phyloP scores from a whole-genome alignment of 2,888 invertebrate genomes.

The Drosophila neonasuta region DNA sequence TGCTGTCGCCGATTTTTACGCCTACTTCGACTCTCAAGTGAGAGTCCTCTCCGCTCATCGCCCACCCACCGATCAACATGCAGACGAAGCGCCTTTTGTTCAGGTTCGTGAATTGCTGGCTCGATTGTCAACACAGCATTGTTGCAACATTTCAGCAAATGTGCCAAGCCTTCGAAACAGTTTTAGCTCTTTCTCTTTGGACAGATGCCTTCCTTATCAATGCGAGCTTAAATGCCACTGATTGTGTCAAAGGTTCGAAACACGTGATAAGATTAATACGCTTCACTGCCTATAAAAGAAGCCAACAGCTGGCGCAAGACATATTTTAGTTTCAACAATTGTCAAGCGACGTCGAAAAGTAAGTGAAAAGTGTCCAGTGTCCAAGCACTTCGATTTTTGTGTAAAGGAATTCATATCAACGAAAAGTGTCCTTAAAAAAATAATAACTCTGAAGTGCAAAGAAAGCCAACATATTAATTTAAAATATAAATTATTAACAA shows the following conservation, averaged over 20 bases:
- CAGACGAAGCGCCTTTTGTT: slow-evolving; percentile 61
- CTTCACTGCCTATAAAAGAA: slow-evolving; percentile 54
- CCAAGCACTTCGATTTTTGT: neutral
- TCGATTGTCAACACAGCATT: slow-evolving; percentile 32
- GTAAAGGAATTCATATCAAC: neutral
- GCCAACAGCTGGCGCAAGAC: slow-evolving; percentile 17
- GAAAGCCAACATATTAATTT: too few species aligned
- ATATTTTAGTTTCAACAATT: slow-evolving; percentile 53
- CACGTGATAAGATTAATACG: slow-evolving; percentile 45
- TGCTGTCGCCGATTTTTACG: slow-evolving; percentile 59
- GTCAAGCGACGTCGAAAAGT: slow-evolving; percentile 43
- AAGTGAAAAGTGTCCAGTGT: slow-evolving; percentile 32
- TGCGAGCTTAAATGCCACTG: slow-evolving; percentile 42
- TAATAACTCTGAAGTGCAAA: too few species aligned
- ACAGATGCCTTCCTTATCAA: slow-evolving; percentile 56
- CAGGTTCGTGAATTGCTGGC: slow-evolving; percentile 31
- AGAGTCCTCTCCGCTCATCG: slow-evolving; percentile 11
- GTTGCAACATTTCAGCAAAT: slow-evolving; percentile 40
- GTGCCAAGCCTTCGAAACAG: slow-evolving; percentile 55
- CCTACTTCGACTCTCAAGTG: slow-evolving; percentile 50
- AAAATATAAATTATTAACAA: too few species aligned
- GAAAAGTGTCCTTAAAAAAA: neutral
- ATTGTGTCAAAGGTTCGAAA: slow-evolving; percentile 67
- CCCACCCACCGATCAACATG: neutral
- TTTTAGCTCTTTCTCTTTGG: slow-evolving; percentile 5